Conservation (phyloP, 1,140 invertebrate species). For the Eurytemora carolleeae region DNA sequence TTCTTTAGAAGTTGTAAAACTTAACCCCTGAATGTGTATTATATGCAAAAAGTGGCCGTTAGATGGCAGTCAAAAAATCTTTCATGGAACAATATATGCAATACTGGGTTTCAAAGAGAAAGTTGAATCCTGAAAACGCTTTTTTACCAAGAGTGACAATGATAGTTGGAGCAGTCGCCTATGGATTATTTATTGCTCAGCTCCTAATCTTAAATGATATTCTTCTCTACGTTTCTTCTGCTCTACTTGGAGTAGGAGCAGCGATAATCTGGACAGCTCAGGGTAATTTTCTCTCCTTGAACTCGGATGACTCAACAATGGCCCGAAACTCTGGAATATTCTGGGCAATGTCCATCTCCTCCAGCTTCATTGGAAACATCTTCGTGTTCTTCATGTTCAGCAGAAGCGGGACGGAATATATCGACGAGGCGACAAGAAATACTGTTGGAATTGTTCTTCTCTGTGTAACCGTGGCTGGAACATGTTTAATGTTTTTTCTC, state of each 20-base stretch:
- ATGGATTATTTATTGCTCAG: not conserved
- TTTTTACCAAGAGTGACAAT: slow-evolving; percentile 65
- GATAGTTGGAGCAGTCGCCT: slow-evolving; percentile 48
- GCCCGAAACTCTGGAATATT: not conserved
- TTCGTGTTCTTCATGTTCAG: not conserved
- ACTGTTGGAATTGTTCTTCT: slow-evolving; percentile 51
- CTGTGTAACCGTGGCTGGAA: slow-evolving; percentile 41
- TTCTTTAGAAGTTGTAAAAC: too few species aligned
- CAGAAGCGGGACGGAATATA: slow-evolving; percentile 46
- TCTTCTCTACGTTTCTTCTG: not conserved
- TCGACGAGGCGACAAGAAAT: slow-evolving; percentile 39
- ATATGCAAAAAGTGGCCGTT: too few species aligned
- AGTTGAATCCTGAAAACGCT: too few species aligned
- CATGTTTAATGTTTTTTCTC: slow-evolving; percentile 42
- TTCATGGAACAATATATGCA: too few species aligned
- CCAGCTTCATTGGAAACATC: not conserved
- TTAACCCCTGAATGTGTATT: too few species aligned
- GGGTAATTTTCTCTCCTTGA: not conserved
- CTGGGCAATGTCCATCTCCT: not conserved
- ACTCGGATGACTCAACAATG: not conserved
- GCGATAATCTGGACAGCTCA: not conserved
- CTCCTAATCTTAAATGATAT: not conserved
- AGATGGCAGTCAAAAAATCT: too few species aligned
- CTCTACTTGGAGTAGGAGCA: not conserved
- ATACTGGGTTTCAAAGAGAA: too few species aligned